These are phyloP conservation scores for Salminus brasiliensis DNA, from an alignment of 2,113 vertebrate genomes.

Conservation along the genomic window DNA sequence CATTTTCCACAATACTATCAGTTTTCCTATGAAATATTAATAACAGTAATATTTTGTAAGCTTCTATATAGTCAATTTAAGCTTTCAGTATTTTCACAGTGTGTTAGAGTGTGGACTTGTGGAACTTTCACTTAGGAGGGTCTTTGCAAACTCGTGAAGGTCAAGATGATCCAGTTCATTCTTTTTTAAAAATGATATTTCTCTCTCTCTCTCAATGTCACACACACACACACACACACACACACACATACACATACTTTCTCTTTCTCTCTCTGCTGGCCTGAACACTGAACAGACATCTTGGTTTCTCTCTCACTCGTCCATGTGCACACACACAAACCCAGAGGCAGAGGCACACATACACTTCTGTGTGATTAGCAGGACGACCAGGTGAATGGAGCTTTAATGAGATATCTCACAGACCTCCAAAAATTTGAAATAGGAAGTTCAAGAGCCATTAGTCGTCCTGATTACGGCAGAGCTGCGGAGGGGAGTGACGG, in stretches of 20 bases:
- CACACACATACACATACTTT: too few relatives aligned
- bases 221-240: too few relatives aligned
- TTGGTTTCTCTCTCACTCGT: neutral
- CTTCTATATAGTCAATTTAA: too few relatives aligned
- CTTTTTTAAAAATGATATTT: neutral
- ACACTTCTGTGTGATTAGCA: neutral
- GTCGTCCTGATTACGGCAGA: slow-evolving; percentile 18
- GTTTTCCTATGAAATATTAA: too few relatives aligned
- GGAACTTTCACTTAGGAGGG: neutral
- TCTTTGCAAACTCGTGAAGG: neutral
- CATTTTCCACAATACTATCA: too few relatives aligned
- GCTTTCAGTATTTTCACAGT: neutral
- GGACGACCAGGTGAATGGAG: slow-evolving; percentile 9
- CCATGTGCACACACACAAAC: slow-evolving; percentile 7
- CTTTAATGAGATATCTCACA: slow-evolving; percentile 25
- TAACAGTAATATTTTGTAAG: too few relatives aligned
- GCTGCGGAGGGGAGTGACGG: neutral
- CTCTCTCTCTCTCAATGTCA: too few relatives aligned
- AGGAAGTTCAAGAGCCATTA: slow-evolving; percentile 9
- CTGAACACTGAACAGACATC: neutral
- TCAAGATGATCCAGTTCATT: neutral
- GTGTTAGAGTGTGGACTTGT: neutral
- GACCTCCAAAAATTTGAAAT: neutral
- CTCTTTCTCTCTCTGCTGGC: neutral
- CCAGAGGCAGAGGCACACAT: neutral